Percentiles rank a stretch among this genome's conserved stretches.
Evolutionary conservation across 2,113 vertebrate genomes (phyloP).

Genomic region (Pseudorhombus dupliciocellatus): DNA sequence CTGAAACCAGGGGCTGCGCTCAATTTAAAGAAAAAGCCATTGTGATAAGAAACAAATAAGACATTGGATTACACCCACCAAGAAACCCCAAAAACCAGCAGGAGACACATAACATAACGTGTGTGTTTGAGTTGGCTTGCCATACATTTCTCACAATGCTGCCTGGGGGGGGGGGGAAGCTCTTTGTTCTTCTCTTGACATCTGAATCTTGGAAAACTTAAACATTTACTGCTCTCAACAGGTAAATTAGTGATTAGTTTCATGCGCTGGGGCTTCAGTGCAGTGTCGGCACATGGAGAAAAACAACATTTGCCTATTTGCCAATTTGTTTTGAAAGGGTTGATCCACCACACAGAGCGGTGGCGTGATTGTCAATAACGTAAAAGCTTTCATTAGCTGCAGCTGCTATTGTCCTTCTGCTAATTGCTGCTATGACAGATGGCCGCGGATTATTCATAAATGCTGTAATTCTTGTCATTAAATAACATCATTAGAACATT

Average conservation of each 20-base stretch:
- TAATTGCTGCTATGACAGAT: slow-evolving; percentile 9
- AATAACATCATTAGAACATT: not conserved
- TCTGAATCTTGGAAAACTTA: not conserved
- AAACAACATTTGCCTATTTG: not conserved
- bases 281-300: not conserved
- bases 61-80: not conserved
- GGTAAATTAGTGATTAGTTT: slow-evolving; percentile 13
- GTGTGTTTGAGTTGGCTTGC: too few relatives aligned
- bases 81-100: not conserved
- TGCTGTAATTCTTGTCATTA: not conserved
- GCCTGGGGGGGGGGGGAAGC: not conserved
- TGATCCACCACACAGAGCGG: not conserved
- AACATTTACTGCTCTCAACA: not conserved
- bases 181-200: not conserved
- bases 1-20: not conserved
- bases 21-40: not conserved
- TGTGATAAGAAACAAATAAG: not conserved
- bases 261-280: not conserved
- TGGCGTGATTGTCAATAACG: not conserved
- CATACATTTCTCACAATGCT: not conserved
- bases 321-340: slow-evolving; percentile 7
- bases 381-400: slow-evolving; percentile 18
- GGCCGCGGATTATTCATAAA: slow-evolving; percentile 4
- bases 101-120: not conserved
- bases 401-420: not conserved